phyloP scores from a whole-genome alignment of 1,140 invertebrate genomes.

The Magallana angulata region DNA sequence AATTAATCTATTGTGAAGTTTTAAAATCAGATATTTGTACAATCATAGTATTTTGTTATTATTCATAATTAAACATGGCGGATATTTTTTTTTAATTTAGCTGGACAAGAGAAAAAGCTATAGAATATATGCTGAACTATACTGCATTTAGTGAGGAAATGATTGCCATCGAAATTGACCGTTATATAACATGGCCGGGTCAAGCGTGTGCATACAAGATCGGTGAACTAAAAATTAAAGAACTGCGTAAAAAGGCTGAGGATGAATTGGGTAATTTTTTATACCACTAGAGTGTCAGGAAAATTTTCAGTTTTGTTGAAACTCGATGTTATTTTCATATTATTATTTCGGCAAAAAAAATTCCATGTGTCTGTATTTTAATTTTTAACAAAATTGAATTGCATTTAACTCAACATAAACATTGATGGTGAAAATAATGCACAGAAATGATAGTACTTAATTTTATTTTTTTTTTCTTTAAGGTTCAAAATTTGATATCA shows the following conservation, averaged over 20 bases:
- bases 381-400: background rate
- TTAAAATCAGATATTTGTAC: background rate
- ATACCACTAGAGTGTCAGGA: too few species aligned
- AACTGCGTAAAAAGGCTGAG: constrained; percentile 74
- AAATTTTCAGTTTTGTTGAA: too few species aligned
- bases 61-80: background rate
- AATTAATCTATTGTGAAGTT: background rate
- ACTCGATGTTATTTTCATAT: too few species aligned
- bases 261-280: constrained; percentile 70
- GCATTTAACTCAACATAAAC: too few species aligned
- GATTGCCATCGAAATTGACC: constrained; percentile 75
- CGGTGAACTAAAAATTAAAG: constrained; percentile 79
- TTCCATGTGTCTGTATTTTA: background rate
- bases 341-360: background rate
- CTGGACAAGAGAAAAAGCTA: constrained; percentile 78
- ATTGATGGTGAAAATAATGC: too few species aligned
- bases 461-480: constrained; percentile 43
- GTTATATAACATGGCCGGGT: constrained; percentile 80
- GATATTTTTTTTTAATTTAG: constrained; percentile 57
- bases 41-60: background rate
- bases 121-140: constrained; percentile 78
- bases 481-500: constrained; percentile 75
- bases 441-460: background rate
- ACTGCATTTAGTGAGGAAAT: constrained; percentile 61
- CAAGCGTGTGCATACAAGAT: constrained; percentile 80